These are phyloP conservation scores for Tenthredo scrophulariae DNA, from an alignment of 2,888 invertebrate genomes.

Conservation along the genomic window DNA sequence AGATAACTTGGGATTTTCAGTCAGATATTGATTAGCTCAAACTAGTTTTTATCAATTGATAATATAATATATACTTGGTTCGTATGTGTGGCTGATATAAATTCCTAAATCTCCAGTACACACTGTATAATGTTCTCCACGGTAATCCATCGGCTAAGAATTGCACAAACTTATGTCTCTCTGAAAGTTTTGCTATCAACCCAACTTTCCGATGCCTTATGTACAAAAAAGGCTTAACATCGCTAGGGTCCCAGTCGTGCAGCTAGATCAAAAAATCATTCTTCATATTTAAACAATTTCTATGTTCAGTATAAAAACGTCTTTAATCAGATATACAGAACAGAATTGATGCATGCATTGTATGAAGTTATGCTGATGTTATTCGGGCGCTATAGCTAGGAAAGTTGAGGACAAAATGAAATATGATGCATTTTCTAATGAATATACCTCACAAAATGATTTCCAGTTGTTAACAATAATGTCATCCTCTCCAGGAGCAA, in stretches of 20 bases:
- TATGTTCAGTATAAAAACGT: slow-evolving; percentile 4
- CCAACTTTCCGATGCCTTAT: slow-evolving; percentile 58
- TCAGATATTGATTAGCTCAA: too few species aligned
- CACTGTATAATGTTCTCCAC: slow-evolving; percentile 71
- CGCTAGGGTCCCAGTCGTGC: slow-evolving; percentile 66
- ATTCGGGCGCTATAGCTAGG: too few species aligned
- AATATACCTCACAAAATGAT: slow-evolving; percentile 69
- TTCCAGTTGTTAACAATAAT: slow-evolving; percentile 70
- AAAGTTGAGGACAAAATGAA: not conserved
- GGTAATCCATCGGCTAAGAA: slow-evolving; percentile 71
- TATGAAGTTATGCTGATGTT: not conserved
- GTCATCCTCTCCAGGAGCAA: slow-evolving; percentile 64
- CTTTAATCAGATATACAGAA: not conserved
- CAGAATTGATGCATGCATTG: not conserved
- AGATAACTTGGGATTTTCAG: too few species aligned
- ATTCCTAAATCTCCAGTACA: slow-evolving; percentile 71
- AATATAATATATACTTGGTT: slow-evolving; percentile 19
- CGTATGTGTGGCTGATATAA: slow-evolving; percentile 62
- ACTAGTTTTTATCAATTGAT: not conserved
- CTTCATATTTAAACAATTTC: slow-evolving; percentile 3
- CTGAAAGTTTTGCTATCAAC: not conserved
- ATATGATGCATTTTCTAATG: not conserved
- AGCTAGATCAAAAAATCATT: slow-evolving; percentile 61
- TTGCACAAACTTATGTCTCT: slow-evolving; percentile 71
- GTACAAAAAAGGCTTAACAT: slow-evolving; percentile 66